Base-by-base conservation (phyloP, 2,888 invertebrate species). In the Pasiphila rectangulata region DNA sequence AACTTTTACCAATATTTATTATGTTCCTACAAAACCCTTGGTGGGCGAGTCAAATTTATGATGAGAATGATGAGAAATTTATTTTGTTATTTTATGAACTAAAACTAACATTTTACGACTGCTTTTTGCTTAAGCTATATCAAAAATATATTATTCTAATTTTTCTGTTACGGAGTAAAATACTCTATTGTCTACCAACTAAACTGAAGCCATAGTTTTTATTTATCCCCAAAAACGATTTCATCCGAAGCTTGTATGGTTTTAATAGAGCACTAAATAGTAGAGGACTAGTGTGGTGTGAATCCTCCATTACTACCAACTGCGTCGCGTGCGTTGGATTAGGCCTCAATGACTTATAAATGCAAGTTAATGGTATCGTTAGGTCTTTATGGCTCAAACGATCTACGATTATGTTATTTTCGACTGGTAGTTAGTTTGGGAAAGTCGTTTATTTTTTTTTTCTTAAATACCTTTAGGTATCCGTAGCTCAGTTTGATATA, bases 301-400 rank as follows among this genome's bases (percentile, higher is more conserved):
- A 51, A 56, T 52, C 21, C 41, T 32, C 51, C 56, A 56, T 56
- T 41, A 56, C 20, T 15, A 36, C 35, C 45, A 49, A 54, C 47
- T 51, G 53, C 53, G 47, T 56, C 52, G 56, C 58, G 58, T 58
- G 58, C 51, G 47, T 51, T 10, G 50, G 54, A 54, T 52, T 56
- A 59, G 46, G 47, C 56, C 54, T 51, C 42, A 56, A 67, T 68
- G 76, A 75, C 76, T 75, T 74, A 72, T 72, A 68, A 65, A 73
- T 63, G 63, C 56, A 59, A 64, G 59, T 62, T 72, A 72, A 72
- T 67, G 64, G 63, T 63, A 63, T 67, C 65, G 68, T 73, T 72
- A 70, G 59, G 64, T 69, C 64, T 72, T 72, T 71, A 69, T 68
- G 62, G 67, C 65, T 71, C 64, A 63, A 63, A 66, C 61, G 61